Base-by-base conservation (phyloP, 2,888 invertebrate species). In the Conus canariensis region DNA sequence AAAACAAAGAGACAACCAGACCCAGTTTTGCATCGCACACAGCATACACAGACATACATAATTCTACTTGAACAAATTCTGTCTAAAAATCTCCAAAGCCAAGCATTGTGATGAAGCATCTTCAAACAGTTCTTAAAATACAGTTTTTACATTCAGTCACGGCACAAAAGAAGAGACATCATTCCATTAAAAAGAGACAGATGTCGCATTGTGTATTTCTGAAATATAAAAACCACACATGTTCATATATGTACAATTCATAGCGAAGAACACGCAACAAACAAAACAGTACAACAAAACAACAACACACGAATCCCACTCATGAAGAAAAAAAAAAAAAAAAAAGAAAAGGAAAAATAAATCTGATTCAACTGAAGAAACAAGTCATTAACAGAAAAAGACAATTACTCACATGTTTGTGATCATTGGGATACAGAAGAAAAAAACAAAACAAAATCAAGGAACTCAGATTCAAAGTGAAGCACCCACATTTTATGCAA, bases 161-260 rank as follows among this genome's bases (percentile, higher is more conserved):
- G 14, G 45, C 58, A 83, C 56, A 58, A 25, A 30, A 83, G 19
- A 56, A 19, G 82, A 83, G 82, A 83, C 82, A 83, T 83, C 2
- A 22, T 83, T 25, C 82, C 56, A 83, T 77, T 19, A 80, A 80
- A 30, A 45, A 83, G 82, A 83, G 82, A 83, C 82, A 83, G 82
- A 58, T 82, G 56, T 83, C 82, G 25, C 58, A 83, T 77, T 77
- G 77, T 77, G 30, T 77, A 77, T 25, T 30, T 10, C 30, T 30
- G 77, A 9, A 58, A 56, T 22, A 56, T 58, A 12, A 80, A 10
- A 9, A 30, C 77, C 30, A 30, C n/a, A 30, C 45, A 80, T 3
- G 14, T 80, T 80, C 10, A 64, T 80, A 30, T 30, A 77, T 77
- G 77, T 30, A 80, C 77, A 80, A 5, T 80, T 30, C 22, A 10